Percentiles rank a stretch among this genome's conserved stretches.
Conservation (phyloP, 2,797 vertebrate species). For the Pteropus rufus region DNA sequence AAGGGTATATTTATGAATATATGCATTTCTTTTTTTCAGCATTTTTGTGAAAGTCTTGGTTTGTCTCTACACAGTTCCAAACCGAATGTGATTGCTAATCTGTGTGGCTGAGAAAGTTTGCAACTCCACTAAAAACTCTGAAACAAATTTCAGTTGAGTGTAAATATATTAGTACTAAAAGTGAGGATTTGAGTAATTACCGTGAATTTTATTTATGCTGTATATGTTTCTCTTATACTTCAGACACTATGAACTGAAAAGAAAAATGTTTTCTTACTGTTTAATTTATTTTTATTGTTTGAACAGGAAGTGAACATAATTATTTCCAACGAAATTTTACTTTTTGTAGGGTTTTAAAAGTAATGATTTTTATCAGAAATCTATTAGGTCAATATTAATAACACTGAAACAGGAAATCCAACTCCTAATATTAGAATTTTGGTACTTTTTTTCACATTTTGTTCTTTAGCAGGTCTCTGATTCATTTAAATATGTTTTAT, state of each 20-base stretch:
- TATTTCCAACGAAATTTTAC: conserved; percentile 81
- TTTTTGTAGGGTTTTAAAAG: conserved; percentile 81
- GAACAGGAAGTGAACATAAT: conserved; percentile 82
- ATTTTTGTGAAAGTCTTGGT: conserved; percentile 71
- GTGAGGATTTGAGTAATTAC: conserved; percentile 79
- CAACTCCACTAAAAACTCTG: conserved; percentile 80
- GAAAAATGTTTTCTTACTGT: conserved; percentile 84
- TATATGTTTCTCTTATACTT: conserved; percentile 81
- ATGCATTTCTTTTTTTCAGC: conserved; percentile 64
- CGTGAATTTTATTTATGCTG: conserved; percentile 84
- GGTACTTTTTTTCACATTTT: conserved; percentile 76
- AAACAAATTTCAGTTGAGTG: conserved; percentile 80
- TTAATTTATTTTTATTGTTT: conserved; percentile 87
- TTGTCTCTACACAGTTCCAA: conserved; percentile 72
- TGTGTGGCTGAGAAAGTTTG: conserved; percentile 72
- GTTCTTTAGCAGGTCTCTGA: conserved; percentile 74
- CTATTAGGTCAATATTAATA: conserved; percentile 81
- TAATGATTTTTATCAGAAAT: conserved; percentile 76
- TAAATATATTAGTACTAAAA: conserved; percentile 83
- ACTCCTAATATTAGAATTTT: conserved; percentile 80
- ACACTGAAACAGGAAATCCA: conserved; percentile 82
- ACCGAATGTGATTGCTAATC: conserved; percentile 73
- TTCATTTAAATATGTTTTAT: conserved; percentile 82
- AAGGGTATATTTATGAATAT: conserved; percentile 74
- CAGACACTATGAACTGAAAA: conserved; percentile 80